These are phyloP conservation scores for Archegozetes longisetosus DNA, from an alignment of 1,140 invertebrate species.

Conservation along the genomic window DNA sequence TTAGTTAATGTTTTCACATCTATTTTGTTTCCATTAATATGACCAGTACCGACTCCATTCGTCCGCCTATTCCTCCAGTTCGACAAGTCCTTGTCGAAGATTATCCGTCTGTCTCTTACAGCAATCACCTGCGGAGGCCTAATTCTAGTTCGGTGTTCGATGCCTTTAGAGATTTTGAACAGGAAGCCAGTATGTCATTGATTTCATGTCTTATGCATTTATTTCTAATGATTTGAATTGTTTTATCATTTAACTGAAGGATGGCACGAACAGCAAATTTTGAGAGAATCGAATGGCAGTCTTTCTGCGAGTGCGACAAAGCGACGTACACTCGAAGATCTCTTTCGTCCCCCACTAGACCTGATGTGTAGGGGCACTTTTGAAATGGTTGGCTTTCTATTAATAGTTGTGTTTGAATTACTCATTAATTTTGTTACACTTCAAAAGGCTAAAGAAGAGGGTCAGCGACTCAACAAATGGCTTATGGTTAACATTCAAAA, in stretches of 20 bases:
- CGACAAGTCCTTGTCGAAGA: constrained; percentile 41
- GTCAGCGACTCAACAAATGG: constrained; percentile 46
- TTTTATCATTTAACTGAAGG: constrained; percentile 27
- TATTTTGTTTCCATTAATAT: background rate
- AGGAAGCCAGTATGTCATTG: constrained; percentile 38
- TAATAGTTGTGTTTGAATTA: background rate
- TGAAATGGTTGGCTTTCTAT: constrained; percentile 29
- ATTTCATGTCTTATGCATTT: constrained; percentile 7
- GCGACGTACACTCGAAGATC: constrained; percentile 45
- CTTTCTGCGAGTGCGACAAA: constrained; percentile 24
- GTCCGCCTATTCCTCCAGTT: constrained; percentile 46
- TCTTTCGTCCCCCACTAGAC: constrained; percentile 57
- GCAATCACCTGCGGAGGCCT: background rate
- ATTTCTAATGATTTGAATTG: background rate
- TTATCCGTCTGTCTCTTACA: constrained; percentile 18
- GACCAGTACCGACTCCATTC: constrained; percentile 34
- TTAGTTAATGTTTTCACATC: background rate
- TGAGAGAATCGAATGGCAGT: constrained; percentile 22
- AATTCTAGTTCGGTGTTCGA: constrained; percentile 41
- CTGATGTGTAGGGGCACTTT: constrained; percentile 49
- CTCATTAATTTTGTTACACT: constrained; percentile 17
- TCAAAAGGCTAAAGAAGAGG: constrained; percentile 42
- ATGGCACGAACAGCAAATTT: constrained; percentile 34
- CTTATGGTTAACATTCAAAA: constrained; percentile 61
- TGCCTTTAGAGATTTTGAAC: constrained; percentile 46